Base-by-base conservation (phyloP, 2,113 vertebrate species). In the Agelaius phoeniceus region DNA sequence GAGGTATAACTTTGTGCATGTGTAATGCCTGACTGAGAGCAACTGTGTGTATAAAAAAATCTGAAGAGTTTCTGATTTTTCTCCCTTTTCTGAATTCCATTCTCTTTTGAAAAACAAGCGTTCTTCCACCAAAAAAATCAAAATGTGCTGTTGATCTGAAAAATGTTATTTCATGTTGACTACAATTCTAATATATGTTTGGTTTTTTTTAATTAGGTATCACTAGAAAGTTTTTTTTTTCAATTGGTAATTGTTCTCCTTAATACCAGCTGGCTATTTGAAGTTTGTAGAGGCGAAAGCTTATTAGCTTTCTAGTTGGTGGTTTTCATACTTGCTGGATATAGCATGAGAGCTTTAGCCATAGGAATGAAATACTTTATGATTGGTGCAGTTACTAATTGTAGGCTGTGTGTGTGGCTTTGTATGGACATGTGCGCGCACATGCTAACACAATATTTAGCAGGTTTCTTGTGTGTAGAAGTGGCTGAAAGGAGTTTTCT, bases 371-470 rank as follows among this genome's bases (percentile, higher is more conserved):
- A 81, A 39, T 66, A 27, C 15, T 84, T 91, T 3, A 26, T 39
- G n/a, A 37, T 52, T 61, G 24, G n/a, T 62, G 18, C 66, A 79
- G 48, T 72, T 72, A 39, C 28, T 67, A 44, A 26, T 75, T 82
- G 13, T 1, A 43, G 26, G 2, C 35, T 55, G 7, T 46, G 17
- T 37, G 4, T 59, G n/a, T 39, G 21, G 9, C 49, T 87, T 61
- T 9, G 2, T 22, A 27, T 1, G 10, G 10, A 30, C 18, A 11
- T 0, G 4, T 65, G 7, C 22, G 7, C 4, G 1, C 39, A 23
- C 31, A 10, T 2, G 4, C 21, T 43, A 15, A 24, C 13, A 4
- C 27, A 31, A 7, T 59, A 17, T 76, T 85, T 48, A 10, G 26
- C 9, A 8, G 31, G 18, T 33, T 90, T 46, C 30, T 55, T 68